Base-by-base conservation (phyloP, 2,888 invertebrate genomes). In the Caenorhabditis sp. region DNA sequence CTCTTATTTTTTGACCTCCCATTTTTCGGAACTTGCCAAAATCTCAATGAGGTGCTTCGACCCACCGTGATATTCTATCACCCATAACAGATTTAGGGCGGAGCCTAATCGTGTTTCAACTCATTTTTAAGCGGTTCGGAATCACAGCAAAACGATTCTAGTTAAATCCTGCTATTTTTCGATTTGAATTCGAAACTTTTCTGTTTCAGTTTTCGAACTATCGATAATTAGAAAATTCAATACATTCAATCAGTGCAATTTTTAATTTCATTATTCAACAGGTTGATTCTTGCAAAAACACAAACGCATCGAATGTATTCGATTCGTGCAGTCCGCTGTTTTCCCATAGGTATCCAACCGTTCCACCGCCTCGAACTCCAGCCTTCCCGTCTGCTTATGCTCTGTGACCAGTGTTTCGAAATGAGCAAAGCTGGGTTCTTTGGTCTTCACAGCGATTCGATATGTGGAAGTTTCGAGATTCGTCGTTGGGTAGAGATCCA, bases 231-330 rank as follows among this genome's bases (percentile, higher is more conserved):
- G 31, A 4, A 8, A 35, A 35, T 35, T n/a, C n/a, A n/a, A n/a
- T n/a, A n/a, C 2, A 19, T n/a, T 47, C 47, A 47, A 47, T 19
- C n/a, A 12, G 12, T 10, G 12, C 6, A 47, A n/a, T n/a, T 47
- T 47, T n/a, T 47, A 56, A 56, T 5, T 22, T 56, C 26, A 56
- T 56, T 56, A 3, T 14, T 26, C 14, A 6, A 56, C 56, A 22
- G 22, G 3, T 24, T 59, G 58, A 16, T 59, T 7, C 19, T 38
- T 35, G 35, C 59, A 59, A 59, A 35, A 59, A 59, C 59, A 59
- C 31, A 59, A 35, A 19, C 35, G 4, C 2, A n/a, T 38, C 35
- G 35, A 35, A 12, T 38, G 59, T 38, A 31, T 38, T 10, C 35
- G n/a, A 38, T 38, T 38, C 59, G 44, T 28, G 10, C 63, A 64